Conservation (phyloP, 2,113 vertebrate species). For the Aptenodytes forsteri region DNA sequence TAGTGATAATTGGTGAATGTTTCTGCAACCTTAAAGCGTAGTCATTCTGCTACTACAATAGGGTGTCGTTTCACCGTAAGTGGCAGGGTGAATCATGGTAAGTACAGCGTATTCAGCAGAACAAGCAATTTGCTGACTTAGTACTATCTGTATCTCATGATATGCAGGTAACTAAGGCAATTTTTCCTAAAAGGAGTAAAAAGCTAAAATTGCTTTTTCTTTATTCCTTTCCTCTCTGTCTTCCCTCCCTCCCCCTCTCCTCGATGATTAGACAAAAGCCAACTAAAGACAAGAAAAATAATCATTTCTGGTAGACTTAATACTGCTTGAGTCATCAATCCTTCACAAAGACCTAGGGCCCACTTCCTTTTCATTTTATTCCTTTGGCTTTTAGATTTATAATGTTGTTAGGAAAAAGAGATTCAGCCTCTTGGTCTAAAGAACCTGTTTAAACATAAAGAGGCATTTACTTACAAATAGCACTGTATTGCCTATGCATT, state of each 20-base stretch:
- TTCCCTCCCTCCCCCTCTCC: neutral
- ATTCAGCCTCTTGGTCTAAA: slow-evolving; percentile 63
- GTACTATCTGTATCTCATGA: slow-evolving; percentile 11
- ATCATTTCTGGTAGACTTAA: neutral
- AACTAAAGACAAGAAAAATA: slow-evolving; percentile 26
- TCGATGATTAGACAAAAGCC: slow-evolving; percentile 15
- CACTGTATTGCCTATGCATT: slow-evolving; percentile 58
- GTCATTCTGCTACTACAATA: neutral
- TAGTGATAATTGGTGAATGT: slow-evolving; percentile 29
- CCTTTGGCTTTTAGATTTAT: slow-evolving; percentile 63
- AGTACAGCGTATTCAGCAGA: neutral
- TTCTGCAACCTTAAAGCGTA: neutral
- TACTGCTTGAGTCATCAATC: slow-evolving; percentile 39
- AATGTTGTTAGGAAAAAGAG: slow-evolving; percentile 61
- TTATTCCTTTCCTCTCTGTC: neutral
- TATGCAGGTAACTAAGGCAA: slow-evolving; percentile 7
- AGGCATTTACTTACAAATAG: slow-evolving; percentile 70
- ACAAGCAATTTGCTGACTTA: slow-evolving; percentile 54
- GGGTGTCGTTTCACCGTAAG: slow-evolving; percentile 6
- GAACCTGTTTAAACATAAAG: slow-evolving; percentile 64
- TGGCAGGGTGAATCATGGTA: slow-evolving; percentile 36
- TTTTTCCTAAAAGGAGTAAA: slow-evolving; percentile 33
- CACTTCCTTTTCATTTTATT: slow-evolving; percentile 52
- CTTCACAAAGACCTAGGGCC: slow-evolving; percentile 39
- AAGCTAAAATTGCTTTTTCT: slow-evolving; percentile 25